Evolutionary conservation across 2,797 vertebrate genomes (phyloP), one percentile per base, ranked within the genome.

Genomic region (Alauda arvensis): DNA sequence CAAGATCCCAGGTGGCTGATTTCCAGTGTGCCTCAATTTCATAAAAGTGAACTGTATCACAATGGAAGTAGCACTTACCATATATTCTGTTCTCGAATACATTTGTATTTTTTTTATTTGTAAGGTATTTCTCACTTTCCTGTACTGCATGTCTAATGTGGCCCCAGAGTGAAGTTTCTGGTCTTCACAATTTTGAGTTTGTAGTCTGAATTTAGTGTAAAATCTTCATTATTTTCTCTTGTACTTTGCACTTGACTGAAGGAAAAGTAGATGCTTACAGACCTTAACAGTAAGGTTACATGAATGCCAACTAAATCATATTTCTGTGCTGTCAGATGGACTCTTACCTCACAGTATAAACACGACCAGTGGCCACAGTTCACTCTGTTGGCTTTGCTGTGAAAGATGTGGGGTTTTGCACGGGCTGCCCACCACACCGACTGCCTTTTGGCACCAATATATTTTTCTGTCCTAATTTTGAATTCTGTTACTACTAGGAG

Each of bases 341-440:
- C 25, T 77, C 26, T n/a, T 63, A 59, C 1, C 12, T 85, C 49
- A 25, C 55, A 83, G 10, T 25, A n/a, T 42, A 59, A 90, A 62
- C 19, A 59, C 0, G 2, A 43, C n/a, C 12, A 21, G 12, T 1
- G 3, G 25, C 21, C 17, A 12, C 1, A 3, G 53, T 43, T 85
- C 40, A 61, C 28, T 25, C 24, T 20, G 5, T n/a, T 40, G 29
- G 23, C 33, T 77, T 88, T 57, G 37, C 78, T 59, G 37, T 33
- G 29, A 56, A 42, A 43, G 42, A 67, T 25, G 17, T 3, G 43
- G 18, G 25, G 17, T 60, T 87, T 39, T 39, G 25, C 56, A 4
- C 0, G 0, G 40, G 28, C 66, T 83, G 29, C 23, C 33, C 45
- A 28, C 18, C 37, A 33, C 37, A 43, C 15, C 7, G 18, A 11